Percentiles rank a stretch among this genome's conserved stretches.
Conservation (phyloP, 2,797 vertebrate genomes). For the Gallinago stenura region DNA sequence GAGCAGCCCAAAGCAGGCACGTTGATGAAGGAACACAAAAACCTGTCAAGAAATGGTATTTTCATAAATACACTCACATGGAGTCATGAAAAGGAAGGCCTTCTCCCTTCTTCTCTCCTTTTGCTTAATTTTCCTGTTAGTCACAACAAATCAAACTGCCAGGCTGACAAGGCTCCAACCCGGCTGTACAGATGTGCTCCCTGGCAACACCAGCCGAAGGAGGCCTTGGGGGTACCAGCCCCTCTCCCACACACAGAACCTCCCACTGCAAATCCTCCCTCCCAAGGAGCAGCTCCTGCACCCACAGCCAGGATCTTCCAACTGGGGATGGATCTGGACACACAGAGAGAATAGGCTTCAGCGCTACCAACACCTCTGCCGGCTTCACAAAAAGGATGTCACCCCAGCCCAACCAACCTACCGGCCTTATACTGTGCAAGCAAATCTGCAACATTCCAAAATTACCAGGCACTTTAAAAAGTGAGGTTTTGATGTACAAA, state of each 20-base stretch:
- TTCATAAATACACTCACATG: neutral
- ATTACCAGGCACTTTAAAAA: neutral
- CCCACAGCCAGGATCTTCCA: neutral
- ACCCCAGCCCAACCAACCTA: neutral
- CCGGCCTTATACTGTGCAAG: accelerated
- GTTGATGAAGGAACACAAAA: neutral
- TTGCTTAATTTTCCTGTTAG: neutral
- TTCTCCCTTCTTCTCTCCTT: neutral
- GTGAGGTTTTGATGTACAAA: neutral
- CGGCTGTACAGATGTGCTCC: accelerated
- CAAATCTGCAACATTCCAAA: neutral
- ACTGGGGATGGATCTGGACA: neutral
- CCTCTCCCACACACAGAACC: neutral
- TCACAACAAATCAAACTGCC: conserved; percentile 23
- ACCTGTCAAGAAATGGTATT: neutral
- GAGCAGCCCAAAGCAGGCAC: neutral
- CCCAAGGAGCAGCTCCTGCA: neutral
- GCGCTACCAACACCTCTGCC: accelerated
- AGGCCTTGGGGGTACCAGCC: accelerated
- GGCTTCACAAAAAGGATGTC: neutral
- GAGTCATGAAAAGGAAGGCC: neutral
- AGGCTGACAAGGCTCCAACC: neutral
- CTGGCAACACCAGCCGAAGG: neutral
- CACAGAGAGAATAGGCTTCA: neutral
- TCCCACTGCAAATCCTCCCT: accelerated